Percentiles rank a stretch among this genome's conserved stretches.
Conservation (phyloP, 1,140 invertebrate species). For the Drosophila willistoni region DNA sequence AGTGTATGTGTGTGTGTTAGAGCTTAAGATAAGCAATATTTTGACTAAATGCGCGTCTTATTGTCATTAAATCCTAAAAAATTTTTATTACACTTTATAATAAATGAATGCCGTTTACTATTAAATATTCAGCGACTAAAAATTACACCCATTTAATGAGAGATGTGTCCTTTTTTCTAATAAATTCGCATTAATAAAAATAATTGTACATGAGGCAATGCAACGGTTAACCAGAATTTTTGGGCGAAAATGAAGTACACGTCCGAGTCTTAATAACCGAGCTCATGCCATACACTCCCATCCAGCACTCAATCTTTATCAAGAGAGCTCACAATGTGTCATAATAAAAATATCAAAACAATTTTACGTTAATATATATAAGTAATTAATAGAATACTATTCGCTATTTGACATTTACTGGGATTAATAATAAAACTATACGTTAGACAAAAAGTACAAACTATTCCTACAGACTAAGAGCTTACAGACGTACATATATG, state of each 20-base stretch:
- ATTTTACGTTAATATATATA: conserved; percentile 34
- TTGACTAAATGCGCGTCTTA: neutral
- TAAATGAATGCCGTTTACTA: neutral
- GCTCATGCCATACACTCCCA: no score
- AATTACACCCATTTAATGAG: neutral
- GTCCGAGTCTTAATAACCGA: no score
- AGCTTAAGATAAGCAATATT: neutral
- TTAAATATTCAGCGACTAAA: neutral
- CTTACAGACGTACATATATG: conserved; percentile 23
- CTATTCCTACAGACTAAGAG: conserved; percentile 42
- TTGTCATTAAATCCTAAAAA: neutral
- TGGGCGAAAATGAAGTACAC: no score
- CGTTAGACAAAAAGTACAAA: conserved; percentile 59
- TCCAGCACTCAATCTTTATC: no score
- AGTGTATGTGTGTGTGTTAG: neutral
- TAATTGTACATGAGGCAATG: no score
- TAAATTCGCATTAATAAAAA: no score
- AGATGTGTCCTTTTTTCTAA: neutral
- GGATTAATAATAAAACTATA: conserved; percentile 68
- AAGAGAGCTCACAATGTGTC: conserved; percentile 1
- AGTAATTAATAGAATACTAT: conserved; percentile 32
- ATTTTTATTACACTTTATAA: neutral
- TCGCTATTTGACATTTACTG: conserved; percentile 50
- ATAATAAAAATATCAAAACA: conserved; percentile 34
- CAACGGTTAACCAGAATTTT: no score